These are phyloP conservation scores for Malurus melanocephalus DNA, from an alignment of 2,113 vertebrate genomes.

Conservation along the genomic window DNA sequence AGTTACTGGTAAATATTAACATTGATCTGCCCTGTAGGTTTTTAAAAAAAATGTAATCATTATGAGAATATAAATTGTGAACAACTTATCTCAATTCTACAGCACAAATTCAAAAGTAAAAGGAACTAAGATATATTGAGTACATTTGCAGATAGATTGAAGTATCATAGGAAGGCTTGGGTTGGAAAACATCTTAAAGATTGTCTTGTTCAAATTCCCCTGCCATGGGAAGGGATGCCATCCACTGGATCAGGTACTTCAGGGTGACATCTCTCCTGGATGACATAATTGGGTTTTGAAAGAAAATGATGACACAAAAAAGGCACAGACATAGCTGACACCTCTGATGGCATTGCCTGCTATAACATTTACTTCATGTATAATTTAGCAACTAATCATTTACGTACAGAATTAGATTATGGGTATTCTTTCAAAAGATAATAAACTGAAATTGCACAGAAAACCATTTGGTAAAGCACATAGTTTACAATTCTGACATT, in stretches of 20 bases:
- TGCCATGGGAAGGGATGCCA: not conserved
- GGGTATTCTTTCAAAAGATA: not conserved
- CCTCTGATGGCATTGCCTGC: rapidly evolving
- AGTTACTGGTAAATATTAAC: not conserved
- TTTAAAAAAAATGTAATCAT: not conserved
- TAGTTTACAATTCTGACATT: not conserved
- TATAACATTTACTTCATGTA: not conserved
- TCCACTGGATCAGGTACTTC: not conserved
- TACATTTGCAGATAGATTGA: not conserved
- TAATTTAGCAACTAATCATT: not conserved
- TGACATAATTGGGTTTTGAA: not conserved
- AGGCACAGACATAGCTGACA: not conserved
- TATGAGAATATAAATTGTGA: not conserved
- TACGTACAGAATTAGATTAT: not conserved
- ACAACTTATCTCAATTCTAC: not conserved
- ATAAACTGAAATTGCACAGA: not conserved
- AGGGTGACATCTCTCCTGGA: not conserved
- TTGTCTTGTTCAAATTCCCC: rapidly evolving
- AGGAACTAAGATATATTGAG: not conserved
- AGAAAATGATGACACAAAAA: not conserved
- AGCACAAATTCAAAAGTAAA: not conserved
- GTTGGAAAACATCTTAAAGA: not conserved
- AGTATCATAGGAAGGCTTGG: not conserved
- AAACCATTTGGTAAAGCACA: not conserved
- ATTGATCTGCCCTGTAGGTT: not conserved